These are phyloP conservation scores for Cyprinus carpio DNA, from an alignment of 2,113 vertebrate genomes.

Conservation along the genomic window DNA sequence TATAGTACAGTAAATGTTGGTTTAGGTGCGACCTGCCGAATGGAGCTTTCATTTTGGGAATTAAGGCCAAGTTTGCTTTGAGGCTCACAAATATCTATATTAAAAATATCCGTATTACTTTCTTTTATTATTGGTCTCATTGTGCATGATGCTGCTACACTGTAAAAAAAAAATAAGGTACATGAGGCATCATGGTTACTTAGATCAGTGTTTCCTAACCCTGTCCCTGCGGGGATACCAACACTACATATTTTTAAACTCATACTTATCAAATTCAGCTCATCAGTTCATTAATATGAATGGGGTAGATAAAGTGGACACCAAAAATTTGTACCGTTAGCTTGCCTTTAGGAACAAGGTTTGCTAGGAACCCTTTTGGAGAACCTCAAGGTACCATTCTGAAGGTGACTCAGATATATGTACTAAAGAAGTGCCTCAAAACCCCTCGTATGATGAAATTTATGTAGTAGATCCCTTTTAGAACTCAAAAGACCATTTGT, in stretches of 20 bases:
- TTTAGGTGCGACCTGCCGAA: constrained; percentile 5
- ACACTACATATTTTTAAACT: not conserved
- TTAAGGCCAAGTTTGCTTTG: not conserved
- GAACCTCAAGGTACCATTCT: too few species aligned
- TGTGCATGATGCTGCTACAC: not conserved
- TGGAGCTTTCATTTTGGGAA: not conserved
- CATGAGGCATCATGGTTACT: too few species aligned
- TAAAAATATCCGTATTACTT: not conserved
- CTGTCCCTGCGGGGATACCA: not conserved
- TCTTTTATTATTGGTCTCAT: not conserved
- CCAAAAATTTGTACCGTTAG: not conserved
- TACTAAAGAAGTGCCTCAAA: not conserved
- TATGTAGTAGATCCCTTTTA: not conserved
- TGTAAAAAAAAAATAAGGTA: not conserved
- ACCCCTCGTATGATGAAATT: not conserved
- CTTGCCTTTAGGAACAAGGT: too few species aligned
- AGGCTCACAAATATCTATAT: not conserved
- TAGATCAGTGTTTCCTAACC: too few species aligned
- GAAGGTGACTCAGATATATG: not conserved
- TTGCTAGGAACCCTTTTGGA: too few species aligned
- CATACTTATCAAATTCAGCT: not conserved
- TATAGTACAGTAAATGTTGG: constrained; percentile 36
- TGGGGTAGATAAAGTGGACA: not conserved
- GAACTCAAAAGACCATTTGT: too few species aligned
- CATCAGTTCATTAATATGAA: not conserved